These are phyloP conservation scores for Antheraea pernyi DNA, from an alignment of 1,140 invertebrate genomes.

Conservation along the genomic window DNA sequence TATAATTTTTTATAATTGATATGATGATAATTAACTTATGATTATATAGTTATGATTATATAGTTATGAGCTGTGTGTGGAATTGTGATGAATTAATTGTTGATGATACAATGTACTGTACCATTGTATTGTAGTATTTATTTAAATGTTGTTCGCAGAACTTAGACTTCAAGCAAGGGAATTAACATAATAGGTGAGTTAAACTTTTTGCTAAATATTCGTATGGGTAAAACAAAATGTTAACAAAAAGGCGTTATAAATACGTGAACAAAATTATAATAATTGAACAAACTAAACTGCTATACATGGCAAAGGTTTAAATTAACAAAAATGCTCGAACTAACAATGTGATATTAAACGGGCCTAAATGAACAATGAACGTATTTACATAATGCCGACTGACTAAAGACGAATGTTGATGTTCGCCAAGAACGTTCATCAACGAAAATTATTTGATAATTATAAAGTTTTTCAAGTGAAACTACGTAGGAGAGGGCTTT, in stretches of 20 bases:
- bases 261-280: not conserved
- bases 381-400: not conserved
- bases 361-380: not conserved
- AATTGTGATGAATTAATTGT: not conserved
- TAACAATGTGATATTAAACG: slow-evolving; percentile 3
- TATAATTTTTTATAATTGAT: not conserved
- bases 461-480: too few species aligned
- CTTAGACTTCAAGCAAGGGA: too few species aligned
- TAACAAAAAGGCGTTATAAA: not conserved
- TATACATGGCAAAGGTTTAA: not conserved
- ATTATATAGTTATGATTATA: not conserved
- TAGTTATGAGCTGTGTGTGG: not conserved
- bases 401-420: not conserved
- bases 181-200: too few species aligned
- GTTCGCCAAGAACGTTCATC: not conserved
- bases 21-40: not conserved
- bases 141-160: too few species aligned
- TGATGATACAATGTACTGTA: not conserved
- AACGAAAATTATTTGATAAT: not conserved
- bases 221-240: not conserved
- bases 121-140: too few species aligned
- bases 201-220: too few species aligned
- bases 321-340: not conserved
- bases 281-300: not conserved
- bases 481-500: too few species aligned